These are phyloP conservation scores for Pseudoips prasinana DNA, from an alignment of 2,888 invertebrate species.

Conservation along the genomic window DNA sequence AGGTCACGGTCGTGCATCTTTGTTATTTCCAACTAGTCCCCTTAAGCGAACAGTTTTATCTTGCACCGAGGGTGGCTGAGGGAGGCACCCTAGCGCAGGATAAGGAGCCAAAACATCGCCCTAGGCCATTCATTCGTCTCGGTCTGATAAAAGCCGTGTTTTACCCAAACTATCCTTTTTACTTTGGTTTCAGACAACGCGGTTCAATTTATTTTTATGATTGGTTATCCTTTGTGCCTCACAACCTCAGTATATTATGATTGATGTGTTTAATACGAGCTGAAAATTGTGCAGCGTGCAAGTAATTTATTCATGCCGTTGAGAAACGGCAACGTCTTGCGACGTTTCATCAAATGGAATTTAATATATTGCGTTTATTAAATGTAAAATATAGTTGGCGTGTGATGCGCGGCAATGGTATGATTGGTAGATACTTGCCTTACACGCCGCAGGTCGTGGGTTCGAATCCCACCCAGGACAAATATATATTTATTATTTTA, in stretches of 20 bases:
- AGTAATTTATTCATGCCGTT: conserved; percentile 55
- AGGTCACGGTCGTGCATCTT: conserved; percentile 41
- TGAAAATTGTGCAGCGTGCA: conserved; percentile 44
- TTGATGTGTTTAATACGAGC: conserved; percentile 46
- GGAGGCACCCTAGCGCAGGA: conserved; percentile 25
- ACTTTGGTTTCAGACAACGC: conserved; percentile 35
- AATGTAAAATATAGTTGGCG: conserved; percentile 33
- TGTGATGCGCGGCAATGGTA: no score
- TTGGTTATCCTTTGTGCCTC: conserved; percentile 32
- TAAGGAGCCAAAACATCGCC: conserved; percentile 42
- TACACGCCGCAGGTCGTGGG: no score
- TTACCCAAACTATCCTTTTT: conserved; percentile 47
- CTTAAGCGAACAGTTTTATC: conserved; percentile 45
- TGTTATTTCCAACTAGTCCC: conserved; percentile 36
- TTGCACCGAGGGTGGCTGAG: conserved; percentile 23
- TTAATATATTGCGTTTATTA: conserved; percentile 62
- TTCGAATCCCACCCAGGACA: no score
- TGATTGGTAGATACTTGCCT: no score
- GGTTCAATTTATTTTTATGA: conserved; percentile 51
- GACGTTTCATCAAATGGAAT: conserved; percentile 48
- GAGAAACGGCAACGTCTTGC: conserved; percentile 44
- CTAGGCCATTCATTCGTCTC: conserved; percentile 48
- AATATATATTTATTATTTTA: no score
- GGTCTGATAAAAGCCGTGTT: conserved; percentile 52
- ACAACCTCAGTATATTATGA: conserved; percentile 31